phyloP scores from a whole-genome alignment of 1,140 invertebrate genomes.

The Meteorus sp. region DNA sequence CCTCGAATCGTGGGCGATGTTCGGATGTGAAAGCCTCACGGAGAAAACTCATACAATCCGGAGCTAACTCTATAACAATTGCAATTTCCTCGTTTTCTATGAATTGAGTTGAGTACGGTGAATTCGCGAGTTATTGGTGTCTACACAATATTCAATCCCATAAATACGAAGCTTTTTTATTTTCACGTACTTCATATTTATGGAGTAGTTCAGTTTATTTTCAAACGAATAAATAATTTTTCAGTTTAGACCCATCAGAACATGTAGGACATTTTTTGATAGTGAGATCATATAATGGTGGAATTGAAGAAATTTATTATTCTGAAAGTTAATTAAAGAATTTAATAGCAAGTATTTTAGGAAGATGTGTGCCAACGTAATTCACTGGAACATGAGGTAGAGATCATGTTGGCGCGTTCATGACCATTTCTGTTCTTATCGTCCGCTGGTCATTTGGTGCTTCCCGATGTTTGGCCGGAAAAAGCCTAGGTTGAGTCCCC shows the following conservation, averaged over 20 bases:
- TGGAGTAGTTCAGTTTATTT: background rate
- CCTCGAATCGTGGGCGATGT: conserved; percentile 8
- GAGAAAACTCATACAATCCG: background rate
- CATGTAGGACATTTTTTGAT: too few relatives aligned
- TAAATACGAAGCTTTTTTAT: background rate
- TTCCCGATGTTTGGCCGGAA: conserved; percentile 9
- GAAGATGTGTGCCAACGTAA: background rate
- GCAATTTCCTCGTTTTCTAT: conserved; percentile 1
- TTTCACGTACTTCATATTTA: background rate
- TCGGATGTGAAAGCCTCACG: conserved; percentile 2
- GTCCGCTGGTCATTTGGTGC: background rate
- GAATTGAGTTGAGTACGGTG: background rate
- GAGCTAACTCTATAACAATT: conserved; percentile 14
- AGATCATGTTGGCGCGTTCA: background rate
- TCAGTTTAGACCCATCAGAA: too few relatives aligned
- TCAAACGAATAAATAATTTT: background rate
- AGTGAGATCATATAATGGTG: background rate
- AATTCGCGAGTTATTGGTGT: background rate
- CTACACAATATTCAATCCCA: background rate
- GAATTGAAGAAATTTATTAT: background rate
- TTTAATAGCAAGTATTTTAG: conserved; percentile 3
- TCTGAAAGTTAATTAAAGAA: conserved; percentile 5
- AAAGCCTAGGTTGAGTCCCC: background rate
- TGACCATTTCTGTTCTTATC: background rate
- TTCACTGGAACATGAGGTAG: background rate